Evolutionary conservation across 2,888 invertebrate species (phyloP), one percentile per base, ranked within the genome.

Genomic region (Palloptera scutellata): DNA sequence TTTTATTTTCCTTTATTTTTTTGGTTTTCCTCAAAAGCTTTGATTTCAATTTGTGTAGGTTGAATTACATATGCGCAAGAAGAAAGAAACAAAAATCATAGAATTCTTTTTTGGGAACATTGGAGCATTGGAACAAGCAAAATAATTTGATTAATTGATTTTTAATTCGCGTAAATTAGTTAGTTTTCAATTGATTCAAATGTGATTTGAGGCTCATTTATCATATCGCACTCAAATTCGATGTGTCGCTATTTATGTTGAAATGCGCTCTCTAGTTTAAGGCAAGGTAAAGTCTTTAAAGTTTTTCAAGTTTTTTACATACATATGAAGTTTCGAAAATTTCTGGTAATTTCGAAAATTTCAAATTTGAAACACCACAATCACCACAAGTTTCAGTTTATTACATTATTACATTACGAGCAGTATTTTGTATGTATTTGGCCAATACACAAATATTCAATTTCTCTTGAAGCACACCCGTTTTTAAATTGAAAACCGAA

Each of bases 81-180:
- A 54, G 5, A 62, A 62, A n/a, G 20, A 62, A 52, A 30, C 52
- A 42, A 41, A 59, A 53, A 53, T 59, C 53, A 43, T 55, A 57
- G 48, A 51, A 20, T 41, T 61, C 45, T 65, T 54, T 61, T 64
- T 41, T 45, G 64, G 58, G 43, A 57, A 51, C 42, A 40, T 17
- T 17, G 30, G n/a, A 59, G 63, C 51, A 67, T 63, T 63, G 63
- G 53, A 67, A 13, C 53, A 67, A 41, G 58, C n/a, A 61, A 58
- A 61, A 45, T 68, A 59, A 64, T 60, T 62, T 65, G 67, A 67
- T 67, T 70, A 63, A 66, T 70, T 66, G 58, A 30, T 61, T 65
- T 65, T 66, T 66, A 61, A 66, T 68, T 63, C 52, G 58, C 41
- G 6, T 30, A 51, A 65, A 61, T 48, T 52, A 30, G 42, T 8